Conservation (phyloP, 2,888 invertebrate genomes). For the Mythimna loreyi region DNA sequence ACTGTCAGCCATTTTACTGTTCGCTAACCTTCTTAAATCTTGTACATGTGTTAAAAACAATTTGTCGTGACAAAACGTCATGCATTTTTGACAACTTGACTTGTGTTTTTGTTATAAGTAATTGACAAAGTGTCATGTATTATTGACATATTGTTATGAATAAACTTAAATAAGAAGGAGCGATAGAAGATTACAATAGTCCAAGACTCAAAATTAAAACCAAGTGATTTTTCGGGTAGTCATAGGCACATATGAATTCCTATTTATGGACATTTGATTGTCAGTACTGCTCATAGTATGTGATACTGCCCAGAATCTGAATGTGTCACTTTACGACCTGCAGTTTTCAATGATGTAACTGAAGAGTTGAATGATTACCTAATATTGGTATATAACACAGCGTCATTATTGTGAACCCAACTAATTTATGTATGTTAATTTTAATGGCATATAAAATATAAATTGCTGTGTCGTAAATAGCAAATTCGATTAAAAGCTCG, state of each 20-base stretch:
- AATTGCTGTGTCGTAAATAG: slow-evolving; percentile 33
- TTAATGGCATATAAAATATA: slow-evolving; percentile 45
- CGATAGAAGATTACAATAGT: no score
- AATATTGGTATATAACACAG: not conserved
- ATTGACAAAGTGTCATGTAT: not conserved
- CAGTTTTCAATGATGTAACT: not conserved
- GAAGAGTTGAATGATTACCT: not conserved
- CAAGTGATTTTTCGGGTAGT: not conserved
- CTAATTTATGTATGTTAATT: slow-evolving; percentile 51
- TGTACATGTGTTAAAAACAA: not conserved
- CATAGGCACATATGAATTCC: not conserved
- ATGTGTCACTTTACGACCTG: not conserved
- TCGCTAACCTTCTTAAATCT: not conserved
- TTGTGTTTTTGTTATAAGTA: no score
- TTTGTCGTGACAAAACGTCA: slow-evolving; percentile 15
- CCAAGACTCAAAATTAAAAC: not conserved
- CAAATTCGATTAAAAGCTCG: slow-evolving; percentile 30
- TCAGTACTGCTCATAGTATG: not conserved
- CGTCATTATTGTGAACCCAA: slow-evolving; percentile 1
- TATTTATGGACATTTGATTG: not conserved
- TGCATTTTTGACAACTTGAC: not conserved
- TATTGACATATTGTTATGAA: slow-evolving; percentile 3
- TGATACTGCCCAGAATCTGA: not conserved
- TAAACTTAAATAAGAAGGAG: slow-evolving; percentile 2
- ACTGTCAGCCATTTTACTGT: not conserved